phyloP scores from a whole-genome alignment of 1,140 invertebrate genomes.

The Zaprionus inermis region DNA sequence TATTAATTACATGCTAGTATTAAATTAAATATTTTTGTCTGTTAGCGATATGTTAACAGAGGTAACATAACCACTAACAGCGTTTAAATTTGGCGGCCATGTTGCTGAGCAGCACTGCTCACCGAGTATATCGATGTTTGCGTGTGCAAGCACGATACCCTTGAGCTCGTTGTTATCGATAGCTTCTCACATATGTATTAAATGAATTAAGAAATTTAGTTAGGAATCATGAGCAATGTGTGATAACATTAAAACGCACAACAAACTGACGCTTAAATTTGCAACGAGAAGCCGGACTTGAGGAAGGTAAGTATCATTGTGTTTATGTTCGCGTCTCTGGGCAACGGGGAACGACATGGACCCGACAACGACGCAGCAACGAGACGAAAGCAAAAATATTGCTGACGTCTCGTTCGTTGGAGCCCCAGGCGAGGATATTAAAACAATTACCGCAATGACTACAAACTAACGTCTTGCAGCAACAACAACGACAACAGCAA shows the following conservation, averaged over 20 bases:
- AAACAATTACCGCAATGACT: conserved; percentile 54
- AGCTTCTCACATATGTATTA: conserved; percentile 21
- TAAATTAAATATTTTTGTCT: not conserved
- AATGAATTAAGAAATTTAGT: conserved; percentile 48
- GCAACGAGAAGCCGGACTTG: conserved; percentile 22
- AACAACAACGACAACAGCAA: conserved; percentile 13
- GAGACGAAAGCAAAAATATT: conserved; percentile 24
- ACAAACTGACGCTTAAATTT: conserved; percentile 35
- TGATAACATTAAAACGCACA: conserved; percentile 66
- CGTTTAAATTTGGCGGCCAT: conserved; percentile 5
- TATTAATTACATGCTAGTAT: not conserved
- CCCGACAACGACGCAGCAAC: conserved; percentile 13
- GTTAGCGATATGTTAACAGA: not conserved
- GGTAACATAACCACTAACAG: not conserved
- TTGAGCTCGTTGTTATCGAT: conserved; percentile 14
- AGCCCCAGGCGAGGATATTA: conserved; percentile 45
- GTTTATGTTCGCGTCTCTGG: conserved; percentile 9
- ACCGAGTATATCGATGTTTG: conserved; percentile 2
- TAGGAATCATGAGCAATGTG: conserved; percentile 52
- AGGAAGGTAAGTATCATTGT: conserved; percentile 28
- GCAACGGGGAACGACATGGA: conserved; percentile 15
- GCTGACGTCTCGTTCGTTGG: conserved; percentile 43
- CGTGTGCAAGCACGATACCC: not conserved
- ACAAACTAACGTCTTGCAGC: conserved; percentile 37
- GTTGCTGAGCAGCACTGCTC: not conserved